Evolutionary conservation across 2,113 vertebrate genomes (phyloP).

Genomic region (Pelecanus crispus): DNA sequence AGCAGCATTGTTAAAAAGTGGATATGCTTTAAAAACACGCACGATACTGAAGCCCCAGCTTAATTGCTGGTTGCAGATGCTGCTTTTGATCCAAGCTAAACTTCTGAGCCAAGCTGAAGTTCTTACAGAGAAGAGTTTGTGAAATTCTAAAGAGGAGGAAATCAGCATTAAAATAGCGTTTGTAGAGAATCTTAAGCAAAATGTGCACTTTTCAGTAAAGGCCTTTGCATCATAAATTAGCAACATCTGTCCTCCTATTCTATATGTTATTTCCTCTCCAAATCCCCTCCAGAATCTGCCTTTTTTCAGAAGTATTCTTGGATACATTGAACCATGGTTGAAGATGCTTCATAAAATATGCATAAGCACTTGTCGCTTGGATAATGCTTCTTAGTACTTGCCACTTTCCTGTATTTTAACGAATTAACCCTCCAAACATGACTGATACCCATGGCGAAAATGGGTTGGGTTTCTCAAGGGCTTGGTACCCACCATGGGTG

Average conservation of each 20-base stretch:
- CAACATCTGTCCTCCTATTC: conserved; percentile 62
- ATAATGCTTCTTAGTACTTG: neutral
- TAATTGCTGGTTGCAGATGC: conserved; percentile 54
- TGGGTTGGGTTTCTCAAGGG: neutral
- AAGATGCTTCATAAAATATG: conserved; percentile 63
- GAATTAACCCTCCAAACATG: neutral
- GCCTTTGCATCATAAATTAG: conserved; percentile 59
- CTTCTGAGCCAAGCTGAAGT: conserved; percentile 60
- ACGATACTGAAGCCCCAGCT: neutral
- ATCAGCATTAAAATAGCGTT: conserved; percentile 59
- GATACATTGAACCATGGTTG: conserved; percentile 43
- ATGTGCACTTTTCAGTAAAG: conserved; percentile 46
- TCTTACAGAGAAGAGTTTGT: conserved; percentile 45
- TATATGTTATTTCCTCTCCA: conserved; percentile 61
- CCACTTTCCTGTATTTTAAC: neutral
- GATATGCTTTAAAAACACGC: neutral
- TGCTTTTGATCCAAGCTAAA: conserved; percentile 55
- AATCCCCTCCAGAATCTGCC: conserved; percentile 51
- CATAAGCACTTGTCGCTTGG: conserved; percentile 20
- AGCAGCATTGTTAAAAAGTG: neutral
- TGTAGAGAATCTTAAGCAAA: conserved; percentile 58
- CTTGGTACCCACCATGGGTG: neutral
- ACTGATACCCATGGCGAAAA: neutral
- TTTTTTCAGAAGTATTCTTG: conserved; percentile 58
- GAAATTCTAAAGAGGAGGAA: conserved; percentile 61